Percentiles rank a stretch among this genome's conserved stretches.
phyloP scores from a whole-genome alignment of 2,113 vertebrate genomes.

The Coregonus clupeaformis region DNA sequence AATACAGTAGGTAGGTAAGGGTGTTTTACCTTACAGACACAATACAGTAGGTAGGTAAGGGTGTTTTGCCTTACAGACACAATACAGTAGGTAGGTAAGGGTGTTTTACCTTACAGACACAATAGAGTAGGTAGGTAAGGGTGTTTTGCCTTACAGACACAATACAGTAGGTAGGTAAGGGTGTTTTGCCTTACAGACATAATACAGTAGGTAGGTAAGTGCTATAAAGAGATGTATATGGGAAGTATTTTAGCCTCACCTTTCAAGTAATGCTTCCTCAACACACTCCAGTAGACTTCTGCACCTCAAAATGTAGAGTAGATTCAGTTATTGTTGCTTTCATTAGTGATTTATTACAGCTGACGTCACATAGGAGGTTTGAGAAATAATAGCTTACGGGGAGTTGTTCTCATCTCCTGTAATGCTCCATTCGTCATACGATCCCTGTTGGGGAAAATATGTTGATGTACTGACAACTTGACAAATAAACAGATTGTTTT shows the following conservation, averaged over 20 bases:
- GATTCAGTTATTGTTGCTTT: neutral
- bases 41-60: neutral
- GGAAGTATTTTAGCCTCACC: conserved; percentile 48
- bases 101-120: no score
- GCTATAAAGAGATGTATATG: neutral
- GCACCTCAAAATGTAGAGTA: conserved; percentile 8
- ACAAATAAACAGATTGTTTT: neutral
- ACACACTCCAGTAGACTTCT: conserved; percentile 77
- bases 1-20: no score
- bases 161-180: neutral
- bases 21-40: no score
- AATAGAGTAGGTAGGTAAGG: no score
- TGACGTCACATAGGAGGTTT: neutral
- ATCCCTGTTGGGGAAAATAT: conserved; percentile 31
- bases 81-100: no score
- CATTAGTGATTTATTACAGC: neutral
- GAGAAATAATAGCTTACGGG: conserved; percentile 43
- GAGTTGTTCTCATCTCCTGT: conserved; percentile 31
- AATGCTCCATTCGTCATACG: conserved; percentile 51
- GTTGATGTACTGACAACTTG: neutral
- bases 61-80: no score
- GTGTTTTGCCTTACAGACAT: no score
- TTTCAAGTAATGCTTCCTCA: conserved; percentile 74
- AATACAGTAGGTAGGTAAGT: neutral
- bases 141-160: no score